phyloP scores from a whole-genome alignment of 2,797 vertebrate genomes.

The Euthynnus affinis region DNA sequence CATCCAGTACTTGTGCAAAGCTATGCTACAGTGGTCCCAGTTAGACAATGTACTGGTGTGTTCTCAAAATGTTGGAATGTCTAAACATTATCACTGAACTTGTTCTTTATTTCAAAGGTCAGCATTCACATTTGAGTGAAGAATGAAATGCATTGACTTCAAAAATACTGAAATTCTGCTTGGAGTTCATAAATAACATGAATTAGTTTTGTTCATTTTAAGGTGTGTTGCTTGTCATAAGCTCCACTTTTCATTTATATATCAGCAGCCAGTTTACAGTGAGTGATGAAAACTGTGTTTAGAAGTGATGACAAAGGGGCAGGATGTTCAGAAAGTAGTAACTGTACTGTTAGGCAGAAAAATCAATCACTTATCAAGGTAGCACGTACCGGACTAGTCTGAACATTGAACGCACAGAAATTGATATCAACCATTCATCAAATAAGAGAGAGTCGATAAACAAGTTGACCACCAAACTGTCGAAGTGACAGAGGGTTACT shows the following conservation, averaged over 20 bases:
- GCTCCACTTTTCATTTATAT: conserved; percentile 19
- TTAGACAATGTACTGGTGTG: not conserved
- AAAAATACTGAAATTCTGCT: conserved; percentile 29
- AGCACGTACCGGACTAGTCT: too few species aligned
- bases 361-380: too few species aligned
- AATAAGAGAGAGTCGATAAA: too few species aligned
- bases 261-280: conserved; percentile 33
- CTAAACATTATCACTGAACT: not conserved
- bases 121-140: conserved; percentile 32
- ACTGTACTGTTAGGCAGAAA: too few species aligned
- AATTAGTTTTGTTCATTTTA: conserved; percentile 5
- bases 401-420: too few species aligned
- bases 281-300: too few species aligned
- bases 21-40: too few species aligned
- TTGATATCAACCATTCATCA: too few species aligned
- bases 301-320: conserved; percentile 9
- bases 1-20: not conserved
- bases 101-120: conserved; percentile 6
- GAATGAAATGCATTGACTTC: conserved; percentile 13
- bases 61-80: conserved; percentile 12
- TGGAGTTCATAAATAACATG: conserved; percentile 29
- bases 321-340: not conserved
- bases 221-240: conserved; percentile 24
- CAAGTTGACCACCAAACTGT: too few species aligned
- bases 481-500: too few species aligned